A percentile compares a stretch with the other conserved stretches of the same genome.
Evolutionary conservation across 2,113 vertebrate genomes (phyloP).

Genomic region (Trinectes maculatus): DNA sequence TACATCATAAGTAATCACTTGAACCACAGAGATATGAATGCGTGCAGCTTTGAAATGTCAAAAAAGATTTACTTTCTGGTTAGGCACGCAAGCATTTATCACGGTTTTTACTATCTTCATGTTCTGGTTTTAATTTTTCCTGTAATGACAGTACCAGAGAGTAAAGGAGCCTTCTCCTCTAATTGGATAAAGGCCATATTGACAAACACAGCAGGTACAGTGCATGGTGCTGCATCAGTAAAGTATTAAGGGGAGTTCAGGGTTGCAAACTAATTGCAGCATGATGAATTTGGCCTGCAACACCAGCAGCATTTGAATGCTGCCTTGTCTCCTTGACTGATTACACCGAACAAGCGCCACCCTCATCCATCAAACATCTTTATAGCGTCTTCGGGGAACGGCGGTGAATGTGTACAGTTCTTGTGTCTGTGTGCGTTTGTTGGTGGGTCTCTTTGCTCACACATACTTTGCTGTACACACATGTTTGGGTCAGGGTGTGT

Average conservation of each 20-base stretch:
- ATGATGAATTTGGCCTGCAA: slow-evolving; percentile 74
- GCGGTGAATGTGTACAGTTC: slow-evolving; percentile 4
- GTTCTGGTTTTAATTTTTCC: slow-evolving; percentile 8
- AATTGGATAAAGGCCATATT: slow-evolving; percentile 19
- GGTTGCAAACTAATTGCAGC: slow-evolving; percentile 65
- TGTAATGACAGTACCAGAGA: slow-evolving; percentile 7
- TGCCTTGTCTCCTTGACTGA: slow-evolving; percentile 70
- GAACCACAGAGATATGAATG: background rate
- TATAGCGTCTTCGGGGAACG: slow-evolving; percentile 58
- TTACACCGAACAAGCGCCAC: slow-evolving; percentile 41
- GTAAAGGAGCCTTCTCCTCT: slow-evolving; percentile 9
- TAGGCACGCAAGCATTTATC: background rate
- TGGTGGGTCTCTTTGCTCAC: slow-evolving; percentile 1
- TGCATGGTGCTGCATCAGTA: slow-evolving; percentile 16
- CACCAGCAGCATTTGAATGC: slow-evolving; percentile 66
- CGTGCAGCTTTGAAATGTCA: slow-evolving; percentile 3
- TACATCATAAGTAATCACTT: background rate
- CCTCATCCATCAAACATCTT: slow-evolving; percentile 71
- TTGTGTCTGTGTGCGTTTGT: slow-evolving; percentile 8
- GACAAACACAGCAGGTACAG: slow-evolving; percentile 17
- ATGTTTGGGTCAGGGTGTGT: background rate
- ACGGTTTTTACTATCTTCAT: background rate
- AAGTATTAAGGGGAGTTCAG: slow-evolving; percentile 50
- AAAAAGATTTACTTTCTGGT: background rate
- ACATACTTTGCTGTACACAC: background rate